phyloP scores from a whole-genome alignment of 2,888 invertebrate species.

The Lasioglossum morio region DNA sequence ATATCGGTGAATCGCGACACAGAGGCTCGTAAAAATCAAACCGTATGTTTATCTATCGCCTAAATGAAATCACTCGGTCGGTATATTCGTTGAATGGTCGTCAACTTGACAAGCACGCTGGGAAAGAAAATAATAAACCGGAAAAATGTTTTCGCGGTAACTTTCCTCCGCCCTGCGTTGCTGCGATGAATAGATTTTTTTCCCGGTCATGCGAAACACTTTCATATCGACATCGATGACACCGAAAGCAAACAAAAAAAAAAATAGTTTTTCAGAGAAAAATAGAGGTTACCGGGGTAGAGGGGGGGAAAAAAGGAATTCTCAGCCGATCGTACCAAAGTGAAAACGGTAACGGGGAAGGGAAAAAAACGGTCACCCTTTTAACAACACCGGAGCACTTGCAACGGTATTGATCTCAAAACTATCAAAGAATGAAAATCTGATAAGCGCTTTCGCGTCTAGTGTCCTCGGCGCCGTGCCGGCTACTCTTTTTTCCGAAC shows the following conservation, averaged over 20 bases:
- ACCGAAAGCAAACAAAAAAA: not conserved
- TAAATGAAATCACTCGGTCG: not conserved
- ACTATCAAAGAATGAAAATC: slow-evolving; percentile 37
- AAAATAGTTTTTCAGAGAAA: not conserved
- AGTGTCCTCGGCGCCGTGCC: slow-evolving; percentile 3
- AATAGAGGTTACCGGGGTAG: not conserved
- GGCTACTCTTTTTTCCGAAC: slow-evolving; percentile 4
- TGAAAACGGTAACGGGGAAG: slow-evolving; percentile 4
- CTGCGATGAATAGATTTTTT: slow-evolving; percentile 1
- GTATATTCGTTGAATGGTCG: not conserved
- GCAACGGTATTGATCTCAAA: slow-evolving; percentile 28
- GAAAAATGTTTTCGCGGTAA: not conserved
- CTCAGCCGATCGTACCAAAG: not conserved
- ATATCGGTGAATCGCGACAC: not conserved
- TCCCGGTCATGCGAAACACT: not conserved
- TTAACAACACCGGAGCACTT: slow-evolving; percentile 19
- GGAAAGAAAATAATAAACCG: not conserved
- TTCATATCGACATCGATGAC: slow-evolving; percentile 6
- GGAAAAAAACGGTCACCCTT: slow-evolving; percentile 19
- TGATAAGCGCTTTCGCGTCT: slow-evolving; percentile 33
- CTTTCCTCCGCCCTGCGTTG: not conserved
- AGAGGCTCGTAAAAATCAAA: not conserved
- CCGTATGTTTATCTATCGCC: not conserved
- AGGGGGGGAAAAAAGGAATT: not conserved
- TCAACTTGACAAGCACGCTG: not conserved